A percentile compares a stretch with the other conserved stretches of the same genome.
Evolutionary conservation across 2,797 vertebrate species (phyloP).

Genomic region (Microctenopoma steveboyesi): DNA sequence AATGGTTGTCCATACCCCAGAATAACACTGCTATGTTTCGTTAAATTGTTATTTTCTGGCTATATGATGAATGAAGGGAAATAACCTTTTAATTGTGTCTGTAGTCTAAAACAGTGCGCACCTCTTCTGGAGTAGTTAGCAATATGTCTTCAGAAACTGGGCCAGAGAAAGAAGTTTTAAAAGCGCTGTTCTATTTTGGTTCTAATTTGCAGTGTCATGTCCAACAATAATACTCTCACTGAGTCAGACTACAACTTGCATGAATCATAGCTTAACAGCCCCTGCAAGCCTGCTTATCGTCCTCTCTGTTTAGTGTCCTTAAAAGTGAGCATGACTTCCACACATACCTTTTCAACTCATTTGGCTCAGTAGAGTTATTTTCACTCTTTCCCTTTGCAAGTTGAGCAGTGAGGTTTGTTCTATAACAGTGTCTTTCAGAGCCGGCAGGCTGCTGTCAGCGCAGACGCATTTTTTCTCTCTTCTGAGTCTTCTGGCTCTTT

Average conservation of each 20-base stretch:
- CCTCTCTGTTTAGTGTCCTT: slow-evolving; percentile 1
- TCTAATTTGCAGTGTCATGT: slow-evolving; percentile 40
- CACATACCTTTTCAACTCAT: slow-evolving; percentile 21
- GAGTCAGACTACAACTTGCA: slow-evolving; percentile 38
- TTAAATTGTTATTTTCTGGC: background rate
- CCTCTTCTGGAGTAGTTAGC: slow-evolving; percentile 13
- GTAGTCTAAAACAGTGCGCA: slow-evolving; percentile 18
- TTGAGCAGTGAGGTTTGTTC: slow-evolving; percentile 53
- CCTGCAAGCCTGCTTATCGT: background rate
- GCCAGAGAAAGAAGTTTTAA: slow-evolving; percentile 41
- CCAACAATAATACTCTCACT: slow-evolving; percentile 36
- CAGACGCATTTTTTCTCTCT: slow-evolving; percentile 30
- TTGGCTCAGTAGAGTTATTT: slow-evolving; percentile 54
- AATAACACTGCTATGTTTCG: background rate
- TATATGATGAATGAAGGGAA: background rate
- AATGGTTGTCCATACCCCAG: background rate
- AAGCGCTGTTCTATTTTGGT: slow-evolving; percentile 32
- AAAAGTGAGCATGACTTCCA: slow-evolving; percentile 19
- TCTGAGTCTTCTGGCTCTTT: slow-evolving; percentile 30
- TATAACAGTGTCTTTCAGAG: slow-evolving; percentile 49
- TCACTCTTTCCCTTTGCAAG: slow-evolving; percentile 48
- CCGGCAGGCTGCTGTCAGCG: slow-evolving; percentile 48
- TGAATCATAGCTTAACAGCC: slow-evolving; percentile 1
- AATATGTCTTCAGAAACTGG: slow-evolving; percentile 35
- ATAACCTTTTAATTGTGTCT: background rate